Evolutionary conservation across 1,140 invertebrate species (phyloP).

Genomic region (Megalopta genalis): DNA sequence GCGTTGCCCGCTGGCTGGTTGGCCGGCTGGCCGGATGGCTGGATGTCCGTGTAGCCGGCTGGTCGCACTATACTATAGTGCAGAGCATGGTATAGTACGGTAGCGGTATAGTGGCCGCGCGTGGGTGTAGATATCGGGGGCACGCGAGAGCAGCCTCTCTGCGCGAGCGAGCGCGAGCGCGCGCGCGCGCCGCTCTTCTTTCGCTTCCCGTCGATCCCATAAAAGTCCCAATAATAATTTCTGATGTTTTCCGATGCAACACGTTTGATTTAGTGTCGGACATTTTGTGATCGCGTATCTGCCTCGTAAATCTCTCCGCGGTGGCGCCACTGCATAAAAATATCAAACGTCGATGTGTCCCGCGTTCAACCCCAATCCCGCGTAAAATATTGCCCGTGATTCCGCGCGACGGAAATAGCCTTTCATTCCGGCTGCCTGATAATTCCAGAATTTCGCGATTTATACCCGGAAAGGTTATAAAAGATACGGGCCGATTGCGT

Average conservation of each 20-base stretch:
- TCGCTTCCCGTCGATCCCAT: slow-evolving; percentile 74
- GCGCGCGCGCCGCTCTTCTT: slow-evolving; percentile 27
- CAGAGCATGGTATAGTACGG: no score
- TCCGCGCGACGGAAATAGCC: slow-evolving; percentile 74
- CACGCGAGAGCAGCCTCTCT: no score
- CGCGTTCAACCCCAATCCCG: slow-evolving; percentile 75
- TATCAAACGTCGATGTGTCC: slow-evolving; percentile 80
- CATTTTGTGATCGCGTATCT: slow-evolving; percentile 82
- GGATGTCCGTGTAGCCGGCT: no score
- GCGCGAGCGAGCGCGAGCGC: no score
- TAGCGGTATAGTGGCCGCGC: no score
- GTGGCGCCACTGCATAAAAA: slow-evolving; percentile 80
- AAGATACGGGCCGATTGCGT: slow-evolving; percentile 62
- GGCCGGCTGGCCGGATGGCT: no score
- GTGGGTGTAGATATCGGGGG: slow-evolving; percentile 17
- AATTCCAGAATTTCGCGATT: slow-evolving; percentile 68
- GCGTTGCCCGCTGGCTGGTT: no score
- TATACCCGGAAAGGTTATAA: slow-evolving; percentile 64
- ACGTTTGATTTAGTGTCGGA: slow-evolving; percentile 81
- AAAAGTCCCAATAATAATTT: slow-evolving; percentile 82
- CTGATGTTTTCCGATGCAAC: slow-evolving; percentile 81
- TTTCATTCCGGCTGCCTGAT: slow-evolving; percentile 69
- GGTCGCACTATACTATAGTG: no score
- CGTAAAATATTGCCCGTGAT: slow-evolving; percentile 79
- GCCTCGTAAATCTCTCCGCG: slow-evolving; percentile 80